Base-by-base conservation (phyloP, 2,113 vertebrate genomes). In the Excalfactoria chinensis region DNA sequence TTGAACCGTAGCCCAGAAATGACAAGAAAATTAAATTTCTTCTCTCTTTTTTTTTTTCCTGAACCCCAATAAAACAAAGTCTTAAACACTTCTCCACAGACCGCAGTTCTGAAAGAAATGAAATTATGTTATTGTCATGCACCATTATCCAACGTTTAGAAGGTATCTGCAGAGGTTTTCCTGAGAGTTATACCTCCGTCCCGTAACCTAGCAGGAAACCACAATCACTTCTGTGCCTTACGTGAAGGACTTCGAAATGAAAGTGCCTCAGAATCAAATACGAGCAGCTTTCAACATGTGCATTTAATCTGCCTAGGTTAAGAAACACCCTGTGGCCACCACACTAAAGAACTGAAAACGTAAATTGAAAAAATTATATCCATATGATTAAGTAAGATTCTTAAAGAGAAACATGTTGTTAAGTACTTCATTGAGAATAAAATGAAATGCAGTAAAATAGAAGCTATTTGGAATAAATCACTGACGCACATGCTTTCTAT, bases 331-430 rank as follows among this genome's bases (percentile, higher is more conserved):
- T 84, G 94, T 98, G 98, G 98, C 97, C 97, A 98, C 98, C 97
- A 97, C 97, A 98, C 95, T 92, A 97, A 98, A 98, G 98, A 98
- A 98, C 96, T 95, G 95, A 98, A 97, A 97, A 97, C 89, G 88
- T 98, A 98, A 98, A 98, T 91, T 98, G 98, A 98, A 97, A 98
- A 98, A 98, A 98, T 97, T 96, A 98, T 97, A 98, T 98, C 98
- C 98, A 98, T 98, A 98, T 97, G 98, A 98, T 98, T 98, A 97
- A 98, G 98, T 95, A 93, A 98, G 97, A 98, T 97, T 97, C 98
- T 98, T 97, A 97, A 98, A 96, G 97, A 97, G 97, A 98, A 98
- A 97, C 97, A 97, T 94, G 93, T 98, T 98, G 97, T 97, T 97
- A 98, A 98, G 98, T 97, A 74, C 97, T 98, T 97, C 94, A 96